Percentiles rank a stretch among this genome's conserved stretches.
Evolutionary conservation across 2,888 invertebrate genomes (phyloP).

Genomic region (Drosophila leonis): DNA sequence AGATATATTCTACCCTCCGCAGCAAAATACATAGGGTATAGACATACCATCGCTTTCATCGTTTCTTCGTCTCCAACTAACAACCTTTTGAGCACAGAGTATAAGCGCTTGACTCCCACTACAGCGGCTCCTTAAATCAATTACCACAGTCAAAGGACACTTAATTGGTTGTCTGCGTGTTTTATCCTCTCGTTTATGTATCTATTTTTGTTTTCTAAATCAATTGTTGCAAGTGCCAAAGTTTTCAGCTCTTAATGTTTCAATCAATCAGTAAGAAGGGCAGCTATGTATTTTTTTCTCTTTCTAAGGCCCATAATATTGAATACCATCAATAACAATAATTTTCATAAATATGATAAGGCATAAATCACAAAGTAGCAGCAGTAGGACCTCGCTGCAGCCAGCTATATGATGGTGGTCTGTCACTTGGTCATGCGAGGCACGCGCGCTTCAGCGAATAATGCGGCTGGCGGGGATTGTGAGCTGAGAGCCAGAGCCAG

Average conservation of each 20-base stretch:
- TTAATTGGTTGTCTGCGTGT: slow-evolving; percentile 24
- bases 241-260: slow-evolving; percentile 52
- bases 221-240: slow-evolving; percentile 56
- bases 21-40: not conserved
- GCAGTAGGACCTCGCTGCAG: slow-evolving; percentile 4
- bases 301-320: slow-evolving; percentile 54
- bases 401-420: not conserved
- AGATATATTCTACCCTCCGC: not conserved
- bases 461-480: slow-evolving; percentile 33
- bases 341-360: slow-evolving; percentile 82
- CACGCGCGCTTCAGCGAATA: slow-evolving; percentile 59
- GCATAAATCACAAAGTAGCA: slow-evolving; percentile 80
- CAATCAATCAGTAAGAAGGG: slow-evolving; percentile 64
- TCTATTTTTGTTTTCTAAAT: slow-evolving; percentile 48
- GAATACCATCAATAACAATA: slow-evolving; percentile 81
- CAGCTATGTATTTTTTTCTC: slow-evolving; percentile 24
- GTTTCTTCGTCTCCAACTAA: not conserved
- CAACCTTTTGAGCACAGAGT: slow-evolving; percentile 2
- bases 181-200: slow-evolving; percentile 12
- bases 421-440: slow-evolving; percentile 69
- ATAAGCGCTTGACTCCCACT: slow-evolving; percentile 9
- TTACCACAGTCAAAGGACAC: slow-evolving; percentile 15
- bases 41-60: not conserved
- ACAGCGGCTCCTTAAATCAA: slow-evolving; percentile 8
- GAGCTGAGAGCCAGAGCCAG: slow-evolving; percentile 5